Evolutionary conservation across 2,888 invertebrate genomes (phyloP), one percentile per base, ranked within the genome.

Genomic region (Anagyrus pseudococci): DNA sequence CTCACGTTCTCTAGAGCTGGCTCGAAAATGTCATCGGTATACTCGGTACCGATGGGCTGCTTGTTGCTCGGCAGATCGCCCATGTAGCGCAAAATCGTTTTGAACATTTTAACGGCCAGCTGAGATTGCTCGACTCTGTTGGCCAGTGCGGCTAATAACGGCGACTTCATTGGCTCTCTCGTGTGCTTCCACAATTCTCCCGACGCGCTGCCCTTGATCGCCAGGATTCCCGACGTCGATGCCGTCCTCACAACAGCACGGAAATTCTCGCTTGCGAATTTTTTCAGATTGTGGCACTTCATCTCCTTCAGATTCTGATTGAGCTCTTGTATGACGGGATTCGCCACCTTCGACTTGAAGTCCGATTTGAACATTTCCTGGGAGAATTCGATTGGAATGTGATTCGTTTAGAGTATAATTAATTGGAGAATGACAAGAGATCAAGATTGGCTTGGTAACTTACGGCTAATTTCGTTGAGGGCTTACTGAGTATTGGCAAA

Each of bases 31-130:
- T 90, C 87, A 81, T 96, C 95, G 0, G 96, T 95, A 68, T 93
- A 89, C 77, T 94, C 94, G 55, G 92, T 92, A 25, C 88, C 88
- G 23, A 87, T 84, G 73, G 91, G 87, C 1, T 90, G 87, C 75
- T 90, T 86, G 37, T 90, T 88, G 53, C 90, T 89, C n/a, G 95
- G 94, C 74, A 94, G 86, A 77, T 97, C 97, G 22, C 96, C 96
- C 95, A 96, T 96, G 74, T 90, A 93, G 82, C 89, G 91, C 40
- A 94, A 84, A 70, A 94, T 89, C 69, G 88, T 89, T 64, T 87
- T 86, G 80, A 92, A 94, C 64, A 90, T 87, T 55, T 86, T 83
- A 69, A 92, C 86, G 1, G 94, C 91, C 72, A 88, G 87, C 74
- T 91, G 90, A 37, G 88, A 87, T 2, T 90, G 80, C 55, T 88